Base-by-base conservation (phyloP, 2,113 vertebrate genomes). In the Oryzias woworae region DNA sequence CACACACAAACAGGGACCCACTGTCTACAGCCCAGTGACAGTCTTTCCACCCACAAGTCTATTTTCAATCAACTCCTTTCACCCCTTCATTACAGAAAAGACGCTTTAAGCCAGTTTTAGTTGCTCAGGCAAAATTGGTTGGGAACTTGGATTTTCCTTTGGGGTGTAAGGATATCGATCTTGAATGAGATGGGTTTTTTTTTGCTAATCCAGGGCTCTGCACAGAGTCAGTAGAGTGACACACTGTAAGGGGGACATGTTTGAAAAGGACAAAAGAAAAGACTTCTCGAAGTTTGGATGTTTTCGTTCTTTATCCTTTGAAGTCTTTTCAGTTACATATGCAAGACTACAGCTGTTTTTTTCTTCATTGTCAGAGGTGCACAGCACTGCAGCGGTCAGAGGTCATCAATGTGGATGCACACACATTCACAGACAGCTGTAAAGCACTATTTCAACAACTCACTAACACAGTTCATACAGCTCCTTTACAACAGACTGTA, bases 31-130 rank as follows among this genome's bases (percentile, higher is more conserved):
- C 20, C 36, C 22, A 64, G 26, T 61, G 54, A 55, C 31, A 20
- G 7, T 36, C n/a, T 23, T 45, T 55, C 28, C 24, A 68, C 46
- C 66, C 46, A 55, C 63, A 62, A 26, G 16, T 22, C 22, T 23
- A 41, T 83, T 75, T 77, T 62, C 57, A 66, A 69, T 69, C 62
- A 51, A 74, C 65, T 52, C 46, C 58, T 76, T 76, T 56, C 56
- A 23, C 1, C 28, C 69, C 43, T 59, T 70, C 47, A 71, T 81
- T 81, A 62, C 6, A 58, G 51, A 26, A 15, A 69, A 20, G 24
- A 51, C 26, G 63, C 22, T 72, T 69, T 62, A 53, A 49, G 31
- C 45, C 18, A 36, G 70, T 48, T 78, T 55, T 53, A 54, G 31
- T 72, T 70, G 47, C 49, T 62, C 15, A 1, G 12, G 54, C 49